Base-by-base conservation (phyloP, 2,888 invertebrate species). In the Dermolepida albohirtum region DNA sequence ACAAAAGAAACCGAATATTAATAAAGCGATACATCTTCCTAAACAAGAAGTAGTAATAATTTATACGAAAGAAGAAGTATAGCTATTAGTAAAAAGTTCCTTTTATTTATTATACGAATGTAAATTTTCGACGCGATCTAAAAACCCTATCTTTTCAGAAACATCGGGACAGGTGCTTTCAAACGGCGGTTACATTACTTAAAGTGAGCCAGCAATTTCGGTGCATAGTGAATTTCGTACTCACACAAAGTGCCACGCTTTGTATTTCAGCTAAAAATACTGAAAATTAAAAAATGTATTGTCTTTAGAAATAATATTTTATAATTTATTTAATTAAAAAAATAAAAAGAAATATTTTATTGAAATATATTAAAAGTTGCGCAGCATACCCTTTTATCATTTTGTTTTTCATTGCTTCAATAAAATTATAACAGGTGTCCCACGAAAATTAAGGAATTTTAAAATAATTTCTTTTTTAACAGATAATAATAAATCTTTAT, bases 201-300 rank as follows among this genome's bases (percentile, higher is more conserved):
- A 64, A 55, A 59, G 64, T 72, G 72, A 72, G 68, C 68, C 55
- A 65, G 70, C 72, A 68, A 71, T 64, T 71, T 71, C 51, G 47
- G 34, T n/a, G n/a, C 14, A 52, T 27, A 10, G 29, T 52, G 51
- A 52, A 55, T 17, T 55, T 17, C 22, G 49, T 49, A 8, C 16
- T 47, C 47, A 47, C 14, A 47, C 7, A n/a, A 47, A 49, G 11
- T 49, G 49, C 17, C 14, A 1, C 22, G 10, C 6, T 34, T 34
- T 34, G 6, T 34, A 34, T 34, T 22, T 34, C 34, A 34, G 34
- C n/a, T n/a, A 10, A 34, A 7, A 2, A 22, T 22, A 22, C 22
- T 34, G 34, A 34, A 8, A n/a, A n/a, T n/a, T n/a, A n/a, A n/a
- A n/a, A 10, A 6, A 34, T 34, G 1, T 10, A 34, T 34, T 34